Evolutionary conservation across 2,888 invertebrate species (phyloP), one percentile per base, ranked within the genome.

Genomic region (Drosophila tanythrix): DNA sequence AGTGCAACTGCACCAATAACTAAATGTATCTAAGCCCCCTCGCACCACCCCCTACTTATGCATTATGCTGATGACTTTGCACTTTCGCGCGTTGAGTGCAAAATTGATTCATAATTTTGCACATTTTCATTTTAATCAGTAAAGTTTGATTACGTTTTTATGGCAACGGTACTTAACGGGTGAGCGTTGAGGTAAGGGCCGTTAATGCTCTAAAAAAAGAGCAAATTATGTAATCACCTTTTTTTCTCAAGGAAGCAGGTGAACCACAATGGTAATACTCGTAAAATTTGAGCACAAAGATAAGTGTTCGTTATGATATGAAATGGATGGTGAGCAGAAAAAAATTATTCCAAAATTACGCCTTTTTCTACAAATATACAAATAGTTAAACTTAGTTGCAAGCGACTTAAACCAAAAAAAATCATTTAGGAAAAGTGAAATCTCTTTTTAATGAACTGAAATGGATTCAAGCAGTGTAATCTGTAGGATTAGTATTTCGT

Each of bases 31-130:
- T 13, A 27, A n/a, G 0, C 53, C 48, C 48, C n/a, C 8, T 0
- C 11, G 3, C 2, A 10, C 25, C 25, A 18, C 13, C 46, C 0
- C 2, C 35, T 13, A 62, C 67, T 80, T 68, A 43, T 71, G 74
- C 74, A 68, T 25, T 29, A 61, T 50, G 46, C 58, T 71, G 76
- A 70, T 81, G 80, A 82, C 70, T 75, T 81, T 79, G 74, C 74
- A 70, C 79, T 70, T 57, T 70, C 21, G 57, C 48, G 31, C 40
- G 35, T 61, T 70, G 61, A 70, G 58, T 60, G 74, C 69, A 62
- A 87, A 82, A 86, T 88, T 82, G 82, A 89, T 86, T 86, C 81
- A 88, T 89, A 82, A 85, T 88, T 89, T 76, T 70, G 55, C 58
- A 38, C 78, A 84, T 80, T 89, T 89, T 81, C 63, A 71, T 72